Evolutionary conservation across 92 coral and sea anemone species (phyloP), one percentile per base, ranked within the genome.

Genomic region (Palythoa heliodiscus): DNA sequence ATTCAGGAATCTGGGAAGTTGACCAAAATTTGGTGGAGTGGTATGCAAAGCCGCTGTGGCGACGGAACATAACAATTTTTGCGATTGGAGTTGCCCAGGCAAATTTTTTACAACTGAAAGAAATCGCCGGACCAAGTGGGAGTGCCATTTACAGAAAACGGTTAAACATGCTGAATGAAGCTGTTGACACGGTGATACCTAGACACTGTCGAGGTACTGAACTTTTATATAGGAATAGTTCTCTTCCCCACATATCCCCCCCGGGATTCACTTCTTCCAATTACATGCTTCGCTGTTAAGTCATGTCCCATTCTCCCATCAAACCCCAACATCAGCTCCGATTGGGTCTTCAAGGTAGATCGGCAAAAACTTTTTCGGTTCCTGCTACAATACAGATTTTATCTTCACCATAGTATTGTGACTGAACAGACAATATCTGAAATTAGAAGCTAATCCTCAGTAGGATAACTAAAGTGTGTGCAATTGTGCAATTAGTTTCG

Each of bases 21-120:
- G 81, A 76, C 66, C 5, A 43, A 14, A 40, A 79, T 38, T 66
- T 79, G 4, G 73, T 38, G n/a, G 10, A 39, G 9, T n/a, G 72
- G 72, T 79, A 17, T 66, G 84, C 73, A 63, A 79, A 43, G 20
- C 84, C 84, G 20, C 19, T 79, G 55, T 79, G 84, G 84, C 48
- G 38, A n/a, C 40, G 84, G 43, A 66, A 63, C 19, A 40, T 23
- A 40, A 79, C 84, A 13, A 79, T 79, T 17, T 79, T 79, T 64
- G 84, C 84, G 6, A 68, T 79, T 11, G 84, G 84, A 5, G 73
- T 79, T 14, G 84, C 55, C 39, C 20, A 12, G 0, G 72, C 71
- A 11, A 3, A 14, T n/a, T 4, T n/a, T 9, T n/a, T 38, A 40
- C 73, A 79, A 11, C 60, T 79, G 20, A 48, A 9, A 79, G 5